Evolutionary conservation across 2,797 vertebrate species (phyloP).

Genomic region (Macroramphosus scolopax): DNA sequence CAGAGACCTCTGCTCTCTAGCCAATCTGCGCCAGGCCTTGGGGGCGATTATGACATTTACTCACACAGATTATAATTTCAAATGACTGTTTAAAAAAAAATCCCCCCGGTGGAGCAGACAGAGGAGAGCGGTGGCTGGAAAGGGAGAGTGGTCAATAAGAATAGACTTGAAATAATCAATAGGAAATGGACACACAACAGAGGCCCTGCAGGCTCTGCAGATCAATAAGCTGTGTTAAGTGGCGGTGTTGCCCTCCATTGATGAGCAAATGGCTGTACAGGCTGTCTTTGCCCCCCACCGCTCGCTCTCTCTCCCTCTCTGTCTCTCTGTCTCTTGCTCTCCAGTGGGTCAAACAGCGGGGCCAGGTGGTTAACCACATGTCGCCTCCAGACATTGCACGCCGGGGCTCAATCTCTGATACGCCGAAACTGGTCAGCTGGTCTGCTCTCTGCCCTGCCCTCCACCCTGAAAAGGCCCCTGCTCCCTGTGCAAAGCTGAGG

Average conservation of each 20-base stretch:
- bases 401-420: constrained; percentile 60
- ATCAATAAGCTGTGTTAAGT: constrained; percentile 86
- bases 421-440: constrained; percentile 65
- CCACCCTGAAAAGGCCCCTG: constrained; percentile 54
- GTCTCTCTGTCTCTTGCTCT: constrained; percentile 43
- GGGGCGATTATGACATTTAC: constrained; percentile 86
- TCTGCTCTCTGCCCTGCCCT: constrained; percentile 67
- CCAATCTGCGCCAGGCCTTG: constrained; percentile 74
- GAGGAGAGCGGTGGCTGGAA: constrained; percentile 57
- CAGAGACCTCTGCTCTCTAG: constrained; percentile 74
- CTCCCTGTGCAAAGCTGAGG: constrained; percentile 61
- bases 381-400: constrained; percentile 69
- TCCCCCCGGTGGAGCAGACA: constrained; percentile 68
- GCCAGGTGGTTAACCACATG: constrained; percentile 82
- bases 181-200: constrained; percentile 83
- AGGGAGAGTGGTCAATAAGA: constrained; percentile 74
- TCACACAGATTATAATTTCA: constrained; percentile 85
- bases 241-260: constrained; percentile 80
- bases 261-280: constrained; percentile 81
- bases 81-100: constrained; percentile 82
- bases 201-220: constrained; percentile 72
- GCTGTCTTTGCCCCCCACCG: constrained; percentile 50
- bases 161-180: constrained; percentile 85
- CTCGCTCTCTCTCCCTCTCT: constrained; percentile 27
- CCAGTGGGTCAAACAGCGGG: constrained; percentile 76